Evolutionary conservation across 1,140 invertebrate genomes (phyloP), one percentile per base, ranked within the genome.

Genomic region (Gyrodactylus salaris): DNA sequence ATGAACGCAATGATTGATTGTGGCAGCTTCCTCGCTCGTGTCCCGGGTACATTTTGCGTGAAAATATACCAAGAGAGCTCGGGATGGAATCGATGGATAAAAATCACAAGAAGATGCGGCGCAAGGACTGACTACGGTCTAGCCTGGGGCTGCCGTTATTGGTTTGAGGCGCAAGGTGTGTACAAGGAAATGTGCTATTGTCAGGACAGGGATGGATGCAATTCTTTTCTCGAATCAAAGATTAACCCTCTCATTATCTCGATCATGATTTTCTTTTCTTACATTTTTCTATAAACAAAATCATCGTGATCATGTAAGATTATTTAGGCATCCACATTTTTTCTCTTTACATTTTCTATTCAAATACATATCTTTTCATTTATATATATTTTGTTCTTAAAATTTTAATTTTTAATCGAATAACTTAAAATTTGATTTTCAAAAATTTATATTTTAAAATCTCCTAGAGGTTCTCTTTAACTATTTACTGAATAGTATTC

Each of bases 181-280:
- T 81, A 79, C 71, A 78, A 76, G 68, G 79, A 81, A 75, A 78
- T 78, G 21, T 81, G 80, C 73, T 81, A 80, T 75, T 81, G 80
- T 76, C 77, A 80, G 70, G 76, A 77, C 68, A 68, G 23, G 68
- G 79, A 81, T 74, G 78, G 78, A 7, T 81, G 80, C 75, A 81
- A 81, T 72, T 34, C 75, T 23, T 75, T 77, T 19, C 1, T 2
- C 2, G 1, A 1, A 1, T 25, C 25, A 7, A 71, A 25, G 26
- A n/a, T 20, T 19, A 71, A 25, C 1, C 26, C 24, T 71, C 21
- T 71, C 16, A 71, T 71, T 25, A 16, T 54, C n/a, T 54, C 34
- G n/a, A 54, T 54, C n/a, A 54, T 54, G 7, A 54, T 54, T 54
- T 54, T 54, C 34, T 54, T 54, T 54, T n/a, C n/a, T 16, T 54